Conservation (phyloP, 2,888 invertebrate genomes). For the Bruchidius siliquastri region DNA sequence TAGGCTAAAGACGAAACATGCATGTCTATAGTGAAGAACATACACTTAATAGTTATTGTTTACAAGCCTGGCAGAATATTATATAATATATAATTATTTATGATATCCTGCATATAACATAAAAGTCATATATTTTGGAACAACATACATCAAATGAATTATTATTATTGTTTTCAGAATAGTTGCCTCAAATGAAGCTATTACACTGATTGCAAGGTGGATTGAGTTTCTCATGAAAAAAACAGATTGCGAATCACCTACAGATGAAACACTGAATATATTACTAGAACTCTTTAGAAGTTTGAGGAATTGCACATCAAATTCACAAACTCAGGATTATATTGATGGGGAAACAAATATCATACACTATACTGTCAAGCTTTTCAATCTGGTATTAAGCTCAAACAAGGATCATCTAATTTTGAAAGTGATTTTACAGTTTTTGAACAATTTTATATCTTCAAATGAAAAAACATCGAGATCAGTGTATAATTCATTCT, state of each 20-base stretch:
- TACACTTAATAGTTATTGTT: no score
- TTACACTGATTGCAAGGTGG: not conserved
- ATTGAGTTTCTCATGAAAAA: not conserved
- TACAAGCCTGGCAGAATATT: no score
- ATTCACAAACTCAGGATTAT: conserved; percentile 53
- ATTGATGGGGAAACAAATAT: conserved; percentile 48
- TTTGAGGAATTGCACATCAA: conserved; percentile 54
- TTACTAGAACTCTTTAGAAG: conserved; percentile 49
- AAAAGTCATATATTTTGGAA: no score
- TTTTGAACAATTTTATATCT: conserved; percentile 55
- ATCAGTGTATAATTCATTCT: conserved; percentile 54
- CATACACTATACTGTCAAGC: conserved; percentile 50
- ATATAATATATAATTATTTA: no score
- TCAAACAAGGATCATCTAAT: conserved; percentile 48
- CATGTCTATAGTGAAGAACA: no score
- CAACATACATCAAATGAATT: not conserved
- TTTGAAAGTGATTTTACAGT: conserved; percentile 54
- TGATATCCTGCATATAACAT: no score
- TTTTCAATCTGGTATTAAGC: conserved; percentile 49
- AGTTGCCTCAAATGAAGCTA: conserved; percentile 1
- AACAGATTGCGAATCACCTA: no score
- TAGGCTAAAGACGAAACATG: no score
- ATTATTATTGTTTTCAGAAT: not conserved
- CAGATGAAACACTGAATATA: conserved; percentile 1
- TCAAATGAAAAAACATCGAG: conserved; percentile 54